A percentile compares a stretch with the other conserved stretches of the same genome.
Evolutionary conservation across 2,113 vertebrate genomes (phyloP).

Genomic region (Enhydra lutris): DNA sequence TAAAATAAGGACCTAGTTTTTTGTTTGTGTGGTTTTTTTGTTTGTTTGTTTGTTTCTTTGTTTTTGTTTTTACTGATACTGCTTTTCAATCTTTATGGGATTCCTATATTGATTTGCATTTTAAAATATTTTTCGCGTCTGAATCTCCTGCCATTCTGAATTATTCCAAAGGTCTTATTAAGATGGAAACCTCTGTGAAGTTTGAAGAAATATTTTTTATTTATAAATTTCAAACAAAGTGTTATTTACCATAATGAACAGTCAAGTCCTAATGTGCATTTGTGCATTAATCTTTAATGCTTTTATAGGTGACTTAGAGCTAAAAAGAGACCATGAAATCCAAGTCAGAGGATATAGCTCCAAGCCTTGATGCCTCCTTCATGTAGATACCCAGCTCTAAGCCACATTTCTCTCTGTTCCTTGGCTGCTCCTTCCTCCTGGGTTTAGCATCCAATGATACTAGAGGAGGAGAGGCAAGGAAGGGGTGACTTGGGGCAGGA

Average conservation of each 20-base stretch:
- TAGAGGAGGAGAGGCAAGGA: background rate
- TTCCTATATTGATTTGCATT: slow-evolving; percentile 47
- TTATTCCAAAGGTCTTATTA: slow-evolving; percentile 34
- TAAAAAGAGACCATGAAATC: slow-evolving; percentile 24
- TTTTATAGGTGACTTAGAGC: slow-evolving; percentile 34
- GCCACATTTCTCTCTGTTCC: background rate
- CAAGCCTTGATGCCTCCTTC: background rate
- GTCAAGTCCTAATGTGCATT: slow-evolving; percentile 32
- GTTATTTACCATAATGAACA: slow-evolving; percentile 54
- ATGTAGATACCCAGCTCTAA: background rate
- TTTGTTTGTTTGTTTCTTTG: background rate
- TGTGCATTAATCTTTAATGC: slow-evolving; percentile 50
- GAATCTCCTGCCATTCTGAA: slow-evolving; percentile 38
- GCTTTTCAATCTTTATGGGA: slow-evolving; percentile 37
- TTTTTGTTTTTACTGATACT: background rate
- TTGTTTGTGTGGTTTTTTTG: background rate
- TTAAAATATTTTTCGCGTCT: slow-evolving; percentile 48
- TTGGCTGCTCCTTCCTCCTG: background rate
- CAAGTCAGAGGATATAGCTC: background rate
- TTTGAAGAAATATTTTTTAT: slow-evolving; percentile 64
- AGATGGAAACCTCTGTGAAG: background rate
- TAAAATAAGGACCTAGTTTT: background rate
- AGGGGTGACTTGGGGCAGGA: background rate
- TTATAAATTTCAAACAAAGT: slow-evolving; percentile 60
- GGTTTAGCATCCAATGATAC: background rate